phyloP scores from a whole-genome alignment of 2,888 invertebrate species.

The Diloba caeruleocephala region DNA sequence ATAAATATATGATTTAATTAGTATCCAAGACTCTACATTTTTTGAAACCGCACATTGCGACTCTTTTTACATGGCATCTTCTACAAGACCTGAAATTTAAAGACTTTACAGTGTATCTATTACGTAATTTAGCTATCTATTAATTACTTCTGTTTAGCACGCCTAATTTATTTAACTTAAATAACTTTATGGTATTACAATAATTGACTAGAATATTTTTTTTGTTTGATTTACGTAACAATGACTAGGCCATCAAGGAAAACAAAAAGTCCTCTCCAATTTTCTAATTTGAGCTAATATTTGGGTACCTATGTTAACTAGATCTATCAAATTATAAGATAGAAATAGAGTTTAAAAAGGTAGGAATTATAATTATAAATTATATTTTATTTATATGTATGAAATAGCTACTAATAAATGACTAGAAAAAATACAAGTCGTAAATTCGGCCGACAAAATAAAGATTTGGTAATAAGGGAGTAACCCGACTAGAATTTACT shows the following conservation, averaged over 20 bases:
- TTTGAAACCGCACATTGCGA: neutral
- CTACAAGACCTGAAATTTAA: conserved; percentile 8
- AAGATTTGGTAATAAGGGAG: conserved; percentile 13
- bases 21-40: too few species aligned
- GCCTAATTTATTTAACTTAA: conserved; percentile 34
- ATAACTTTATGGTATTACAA: conserved; percentile 63
- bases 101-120: conserved; percentile 7
- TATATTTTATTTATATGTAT: conserved; percentile 20
- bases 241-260: conserved; percentile 72
- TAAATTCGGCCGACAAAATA: conserved; percentile 9
- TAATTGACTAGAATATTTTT: conserved; percentile 85
- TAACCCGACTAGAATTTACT: conserved; percentile 26
- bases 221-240: conserved; percentile 56
- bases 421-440: conserved; percentile 30
- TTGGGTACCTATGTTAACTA: conserved; percentile 11
- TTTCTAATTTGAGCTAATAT: conserved; percentile 24
- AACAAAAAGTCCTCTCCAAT: conserved; percentile 20
- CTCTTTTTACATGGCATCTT: conserved; percentile 11
- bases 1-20: too few species aligned
- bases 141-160: conserved; percentile 24
- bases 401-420: conserved; percentile 14
- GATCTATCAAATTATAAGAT: too few species aligned
- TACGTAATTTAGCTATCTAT: conserved; percentile 12
- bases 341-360: too few species aligned
- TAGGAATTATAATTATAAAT: conserved; percentile 10